A percentile compares a stretch with the other conserved stretches of the same genome.
phyloP scores from a whole-genome alignment of 2,888 invertebrate species.

The Hololepta plana region DNA sequence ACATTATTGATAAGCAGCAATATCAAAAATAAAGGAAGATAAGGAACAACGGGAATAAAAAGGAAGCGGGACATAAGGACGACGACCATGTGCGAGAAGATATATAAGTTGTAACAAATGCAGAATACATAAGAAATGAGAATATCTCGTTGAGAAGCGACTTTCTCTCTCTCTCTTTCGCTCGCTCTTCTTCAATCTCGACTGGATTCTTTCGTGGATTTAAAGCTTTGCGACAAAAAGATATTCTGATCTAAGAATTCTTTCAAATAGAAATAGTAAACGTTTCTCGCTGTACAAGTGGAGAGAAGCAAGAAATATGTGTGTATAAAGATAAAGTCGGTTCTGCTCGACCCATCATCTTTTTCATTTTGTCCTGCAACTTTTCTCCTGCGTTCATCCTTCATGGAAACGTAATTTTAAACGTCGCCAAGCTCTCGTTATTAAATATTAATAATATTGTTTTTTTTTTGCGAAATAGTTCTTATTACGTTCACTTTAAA shows the following conservation, averaged over 20 bases:
- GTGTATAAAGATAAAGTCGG: too few relatives aligned
- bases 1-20: constrained; percentile 11
- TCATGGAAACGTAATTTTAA: too few relatives aligned
- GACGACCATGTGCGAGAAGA: constrained; percentile 6
- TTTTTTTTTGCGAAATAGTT: too few relatives aligned
- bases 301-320: too few relatives aligned
- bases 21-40: constrained; percentile 8
- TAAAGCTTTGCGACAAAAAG: constrained; percentile 11
- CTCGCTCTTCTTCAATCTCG: constrained; percentile 12
- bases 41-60: constrained; percentile 8
- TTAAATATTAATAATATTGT: too few relatives aligned
- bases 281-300: neutral
- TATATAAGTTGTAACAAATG: constrained; percentile 17
- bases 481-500: too few relatives aligned
- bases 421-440: too few relatives aligned
- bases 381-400: too few relatives aligned
- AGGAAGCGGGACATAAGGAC: neutral
- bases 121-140: constrained; percentile 16
- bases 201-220: constrained; percentile 10
- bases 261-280: constrained; percentile 16
- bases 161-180: too few relatives aligned
- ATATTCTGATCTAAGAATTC: constrained; percentile 12
- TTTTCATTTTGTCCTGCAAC: too few relatives aligned
- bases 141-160: too few relatives aligned
- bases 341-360: too few relatives aligned